Conservation (phyloP, 2,888 invertebrate species). For the Arenicola marina region DNA sequence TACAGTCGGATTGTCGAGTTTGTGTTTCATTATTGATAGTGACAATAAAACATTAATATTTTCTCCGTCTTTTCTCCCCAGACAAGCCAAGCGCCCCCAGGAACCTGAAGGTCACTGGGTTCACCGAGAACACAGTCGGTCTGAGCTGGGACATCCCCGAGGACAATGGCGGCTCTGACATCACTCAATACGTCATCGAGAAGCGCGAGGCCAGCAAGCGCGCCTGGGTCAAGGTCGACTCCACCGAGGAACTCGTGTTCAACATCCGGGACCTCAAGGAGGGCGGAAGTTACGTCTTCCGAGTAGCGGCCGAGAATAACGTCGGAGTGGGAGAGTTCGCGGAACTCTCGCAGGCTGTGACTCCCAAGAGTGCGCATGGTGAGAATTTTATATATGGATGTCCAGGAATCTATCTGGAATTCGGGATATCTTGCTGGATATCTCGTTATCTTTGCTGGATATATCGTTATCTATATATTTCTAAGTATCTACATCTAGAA, state of each 20-base stretch:
- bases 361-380: constrained; percentile 3
- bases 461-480: too few relatives aligned
- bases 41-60: too few relatives aligned
- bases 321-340: constrained; percentile 74
- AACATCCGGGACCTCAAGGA: constrained; percentile 17
- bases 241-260: constrained; percentile 5
- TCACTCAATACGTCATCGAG: constrained; percentile 49
- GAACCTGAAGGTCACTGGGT: constrained; percentile 74
- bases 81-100: constrained; percentile 74
- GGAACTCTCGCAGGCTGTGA: constrained; percentile 35
- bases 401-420: too few relatives aligned
- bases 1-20: too few relatives aligned
- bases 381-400: not conserved
- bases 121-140: constrained; percentile 71
- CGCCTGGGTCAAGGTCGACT: constrained; percentile 69
- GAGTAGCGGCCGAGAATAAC: constrained; percentile 53
- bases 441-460: too few relatives aligned
- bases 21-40: too few relatives aligned
- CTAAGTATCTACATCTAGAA: too few relatives aligned
- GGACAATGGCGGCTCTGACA: constrained; percentile 33
- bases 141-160: constrained; percentile 71
- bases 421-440: too few relatives aligned
- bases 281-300: constrained; percentile 19
- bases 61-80: constrained; percentile 32
- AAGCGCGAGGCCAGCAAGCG: constrained; percentile 71